Conservation (phyloP, 2,113 vertebrate genomes). For the Megaleporinus macrocephalus region DNA sequence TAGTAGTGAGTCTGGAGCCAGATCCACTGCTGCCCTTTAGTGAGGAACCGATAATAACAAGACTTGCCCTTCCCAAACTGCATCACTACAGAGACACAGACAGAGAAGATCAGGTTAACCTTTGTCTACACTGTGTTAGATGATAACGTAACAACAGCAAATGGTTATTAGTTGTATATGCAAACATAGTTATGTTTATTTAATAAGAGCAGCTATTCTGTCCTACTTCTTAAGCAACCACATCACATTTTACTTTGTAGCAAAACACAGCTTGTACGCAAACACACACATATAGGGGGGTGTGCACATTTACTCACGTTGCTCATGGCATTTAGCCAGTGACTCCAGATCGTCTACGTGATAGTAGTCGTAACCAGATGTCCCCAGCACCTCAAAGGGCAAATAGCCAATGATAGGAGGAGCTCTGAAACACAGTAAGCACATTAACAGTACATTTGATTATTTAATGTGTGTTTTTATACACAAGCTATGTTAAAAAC, state of each 20-base stretch:
- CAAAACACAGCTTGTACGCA: no score
- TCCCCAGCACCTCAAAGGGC: conserved; percentile 97
- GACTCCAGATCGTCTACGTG: conserved; percentile 98
- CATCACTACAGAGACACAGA: conserved; percentile 83
- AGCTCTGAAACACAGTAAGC: conserved; percentile 79
- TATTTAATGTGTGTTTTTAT: no score
- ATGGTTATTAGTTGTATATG: background rate
- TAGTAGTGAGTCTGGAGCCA: conserved; percentile 99
- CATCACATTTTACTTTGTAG: no score
- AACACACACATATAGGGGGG: no score
- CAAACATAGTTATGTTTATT: no score
- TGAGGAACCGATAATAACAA: conserved; percentile 97
- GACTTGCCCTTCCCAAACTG: conserved; percentile 98
- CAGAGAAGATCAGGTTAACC: background rate
- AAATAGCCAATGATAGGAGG: conserved; percentile 98
- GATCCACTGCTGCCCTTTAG: conserved; percentile 99
- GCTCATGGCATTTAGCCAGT: conserved; percentile 96
- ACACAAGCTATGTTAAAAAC: no score
- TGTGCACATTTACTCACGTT: conserved; percentile 82
- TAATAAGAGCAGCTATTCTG: no score
- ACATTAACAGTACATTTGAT: no score
- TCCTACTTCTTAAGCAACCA: no score
- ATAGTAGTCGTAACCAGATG: conserved; percentile 98
- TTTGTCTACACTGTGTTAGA: background rate
- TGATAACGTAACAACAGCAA: background rate